Conservation (phyloP, 2,113 vertebrate species). For the Mormoops blainvillei region DNA sequence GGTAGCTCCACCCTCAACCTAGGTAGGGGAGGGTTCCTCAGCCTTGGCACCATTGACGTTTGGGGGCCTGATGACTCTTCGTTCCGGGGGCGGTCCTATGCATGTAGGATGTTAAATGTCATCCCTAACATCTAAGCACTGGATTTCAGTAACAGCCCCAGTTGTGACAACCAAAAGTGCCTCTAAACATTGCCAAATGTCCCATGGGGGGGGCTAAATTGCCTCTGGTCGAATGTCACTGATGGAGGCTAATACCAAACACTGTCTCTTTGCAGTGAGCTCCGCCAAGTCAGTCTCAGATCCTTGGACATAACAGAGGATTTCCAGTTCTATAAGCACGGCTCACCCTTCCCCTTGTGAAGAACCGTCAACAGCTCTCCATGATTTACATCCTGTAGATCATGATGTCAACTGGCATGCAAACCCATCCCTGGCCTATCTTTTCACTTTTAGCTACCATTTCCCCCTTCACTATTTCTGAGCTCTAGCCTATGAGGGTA, state of each 20-base stretch:
- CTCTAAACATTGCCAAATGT: not conserved
- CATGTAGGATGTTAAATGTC: not conserved
- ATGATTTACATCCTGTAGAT: not conserved
- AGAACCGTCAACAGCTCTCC: not conserved
- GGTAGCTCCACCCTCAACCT: not conserved
- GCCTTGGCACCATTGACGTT: not conserved
- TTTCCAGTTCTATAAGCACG: not conserved
- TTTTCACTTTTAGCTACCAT: not conserved
- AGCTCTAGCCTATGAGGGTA: not conserved
- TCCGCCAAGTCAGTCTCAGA: not conserved
- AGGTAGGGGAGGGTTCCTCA: not conserved
- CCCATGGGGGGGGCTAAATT: not conserved
- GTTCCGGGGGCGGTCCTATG: not conserved
- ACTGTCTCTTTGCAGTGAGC: not conserved
- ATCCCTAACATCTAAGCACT: not conserved
- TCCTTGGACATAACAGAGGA: not conserved
- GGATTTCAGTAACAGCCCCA: not conserved
- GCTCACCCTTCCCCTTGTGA: not conserved
- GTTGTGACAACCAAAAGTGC: not conserved
- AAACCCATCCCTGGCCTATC: not conserved
- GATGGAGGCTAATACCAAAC: not conserved
- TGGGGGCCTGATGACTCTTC: not conserved
- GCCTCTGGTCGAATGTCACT: not conserved
- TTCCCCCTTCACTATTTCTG: not conserved
- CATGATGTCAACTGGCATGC: not conserved